A percentile compares a stretch with the other conserved stretches of the same genome.
Evolutionary conservation across 1,140 invertebrate species (phyloP).

Genomic region (Drosophila hydei): DNA sequence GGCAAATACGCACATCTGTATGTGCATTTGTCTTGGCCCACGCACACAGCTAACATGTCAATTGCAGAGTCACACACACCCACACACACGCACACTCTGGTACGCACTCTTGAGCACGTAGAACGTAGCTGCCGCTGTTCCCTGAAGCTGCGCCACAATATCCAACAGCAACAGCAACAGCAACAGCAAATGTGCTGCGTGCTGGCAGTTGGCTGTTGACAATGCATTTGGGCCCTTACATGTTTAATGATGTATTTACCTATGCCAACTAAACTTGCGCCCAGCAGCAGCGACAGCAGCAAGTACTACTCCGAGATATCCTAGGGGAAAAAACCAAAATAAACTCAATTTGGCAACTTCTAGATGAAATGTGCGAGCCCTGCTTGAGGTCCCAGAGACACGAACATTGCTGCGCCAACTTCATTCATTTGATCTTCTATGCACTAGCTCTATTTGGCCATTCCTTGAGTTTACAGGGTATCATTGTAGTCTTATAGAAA

Average conservation of each 20-base stretch:
- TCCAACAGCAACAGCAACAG: slow-evolving; percentile 23
- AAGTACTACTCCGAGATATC: not conserved
- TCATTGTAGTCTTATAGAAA: not conserved
- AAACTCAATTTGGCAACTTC: no score
- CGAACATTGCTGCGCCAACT: no score
- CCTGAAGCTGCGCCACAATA: slow-evolving; percentile 13
- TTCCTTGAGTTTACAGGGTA: not conserved
- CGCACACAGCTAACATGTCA: slow-evolving; percentile 59
- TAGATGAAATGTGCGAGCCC: no score
- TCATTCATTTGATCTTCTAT: no score
- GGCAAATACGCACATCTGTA: slow-evolving; percentile 72
- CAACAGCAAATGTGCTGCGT: slow-evolving; percentile 14
- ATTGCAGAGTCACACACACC: slow-evolving; percentile 42
- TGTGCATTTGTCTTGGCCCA: slow-evolving; percentile 68
- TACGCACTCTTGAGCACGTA: slow-evolving; percentile 48
- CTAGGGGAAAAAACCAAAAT: no score
- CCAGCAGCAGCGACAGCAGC: not conserved
- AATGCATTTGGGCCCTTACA: slow-evolving; percentile 76
- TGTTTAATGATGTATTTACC: slow-evolving; percentile 81
- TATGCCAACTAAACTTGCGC: slow-evolving; percentile 70
- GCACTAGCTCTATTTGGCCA: no score
- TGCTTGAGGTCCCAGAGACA: no score
- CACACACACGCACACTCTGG: slow-evolving; percentile 15
- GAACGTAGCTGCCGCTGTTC: slow-evolving; percentile 9
- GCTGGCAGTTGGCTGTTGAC: slow-evolving; percentile 59